Evolutionary conservation across 2,888 invertebrate species (phyloP), one percentile per base, ranked within the genome.

Genomic region (Agrochola macilenta): DNA sequence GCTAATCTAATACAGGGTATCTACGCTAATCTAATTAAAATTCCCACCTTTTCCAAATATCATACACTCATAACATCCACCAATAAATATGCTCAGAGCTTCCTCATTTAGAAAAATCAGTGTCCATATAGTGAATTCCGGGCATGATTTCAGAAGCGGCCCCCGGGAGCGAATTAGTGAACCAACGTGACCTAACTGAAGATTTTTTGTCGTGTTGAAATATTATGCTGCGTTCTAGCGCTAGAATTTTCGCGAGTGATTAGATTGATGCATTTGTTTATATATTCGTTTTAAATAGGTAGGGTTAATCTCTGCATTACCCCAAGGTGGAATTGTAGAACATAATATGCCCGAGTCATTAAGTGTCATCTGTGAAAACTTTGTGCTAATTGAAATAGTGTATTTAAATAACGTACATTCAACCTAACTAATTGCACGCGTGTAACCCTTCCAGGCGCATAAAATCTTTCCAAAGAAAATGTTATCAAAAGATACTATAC

Each of bases 81-180:
- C 88, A 92, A 92, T 92, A 91, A 89, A 91, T 58, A 91, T 89
- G 87, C 89, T 88, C 90, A 87, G 88, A 84, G 65, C 74, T n/a
- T 82, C 82, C 90, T 92, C 88, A 92, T 93, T 90, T 88, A 84
- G 74, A 84, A 84, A 89, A 91, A 93, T 93, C 69, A 93, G 91
- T 93, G 93, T 88, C 91, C 93, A 93, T 93, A 94, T 93, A 94
- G 93, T 90, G 92, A 91, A 95, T 95, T 95, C 95, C 88, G 88
- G 91, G 91, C 94, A 95, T 95, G 95, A 95, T 93, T 95, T 91
- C 91, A 89, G 88, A 88, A 89, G 88, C 88, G 88, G 90, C 93
- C 93, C 91, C 89, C 80, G 94, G 92, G 95, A 94, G 92, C 92
- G 94, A 96, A 96, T 96, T 96, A 96, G 95, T 92, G 89, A 90